phyloP scores from a whole-genome alignment of 35 echinoderm and acorn worm species.

The Heliocidaris tuberculata region DNA sequence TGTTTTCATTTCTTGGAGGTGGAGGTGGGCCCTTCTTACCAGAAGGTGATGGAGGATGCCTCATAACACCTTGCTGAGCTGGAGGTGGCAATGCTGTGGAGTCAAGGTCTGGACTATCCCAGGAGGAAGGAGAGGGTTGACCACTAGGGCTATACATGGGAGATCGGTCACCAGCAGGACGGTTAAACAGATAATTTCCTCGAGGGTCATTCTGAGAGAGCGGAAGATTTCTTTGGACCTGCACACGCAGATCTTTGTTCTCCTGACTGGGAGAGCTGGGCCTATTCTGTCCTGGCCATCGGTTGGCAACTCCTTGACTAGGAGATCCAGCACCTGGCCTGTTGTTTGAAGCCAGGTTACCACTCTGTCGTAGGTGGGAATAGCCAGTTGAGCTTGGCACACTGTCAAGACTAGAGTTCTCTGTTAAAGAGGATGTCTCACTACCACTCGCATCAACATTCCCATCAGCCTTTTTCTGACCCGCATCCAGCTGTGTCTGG shows the following conservation, averaged over 20 bases:
- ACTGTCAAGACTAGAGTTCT: constrained; percentile 97
- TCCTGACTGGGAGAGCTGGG: constrained; percentile 38
- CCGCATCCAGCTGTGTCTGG: constrained; percentile 28
- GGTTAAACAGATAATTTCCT: constrained; percentile 50
- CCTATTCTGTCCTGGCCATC: constrained; percentile 31
- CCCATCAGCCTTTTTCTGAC: constrained; percentile 28
- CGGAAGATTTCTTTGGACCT: constrained; percentile 44
- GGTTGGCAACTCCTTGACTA: constrained; percentile 29
- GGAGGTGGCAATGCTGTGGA: constrained; percentile 34
- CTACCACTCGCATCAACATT: constrained; percentile 87
- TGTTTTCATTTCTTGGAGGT: constrained; percentile 46
- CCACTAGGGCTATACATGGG: constrained; percentile 76
- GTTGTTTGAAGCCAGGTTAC: constrained; percentile 28
- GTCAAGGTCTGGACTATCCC: constrained; percentile 48
- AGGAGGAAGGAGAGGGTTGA: constrained; percentile 40
- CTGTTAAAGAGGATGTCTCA: constrained; percentile 96
- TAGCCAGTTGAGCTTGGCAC: constrained; percentile 61
- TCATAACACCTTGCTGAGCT: constrained; percentile 39
- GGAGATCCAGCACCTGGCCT: constrained; percentile 51
- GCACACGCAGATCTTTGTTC: constrained; percentile 37
- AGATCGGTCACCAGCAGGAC: constrained; percentile 70
- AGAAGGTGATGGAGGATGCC: constrained; percentile 57
- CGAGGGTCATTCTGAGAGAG: constrained; percentile 59
- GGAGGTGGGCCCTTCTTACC: constrained; percentile 60
- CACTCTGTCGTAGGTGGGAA: constrained; percentile 29